A percentile compares a stretch with the other conserved stretches of the same genome.
phyloP scores from a whole-genome alignment of 2,797 vertebrate species.

The Atherinosoma microstoma region DNA sequence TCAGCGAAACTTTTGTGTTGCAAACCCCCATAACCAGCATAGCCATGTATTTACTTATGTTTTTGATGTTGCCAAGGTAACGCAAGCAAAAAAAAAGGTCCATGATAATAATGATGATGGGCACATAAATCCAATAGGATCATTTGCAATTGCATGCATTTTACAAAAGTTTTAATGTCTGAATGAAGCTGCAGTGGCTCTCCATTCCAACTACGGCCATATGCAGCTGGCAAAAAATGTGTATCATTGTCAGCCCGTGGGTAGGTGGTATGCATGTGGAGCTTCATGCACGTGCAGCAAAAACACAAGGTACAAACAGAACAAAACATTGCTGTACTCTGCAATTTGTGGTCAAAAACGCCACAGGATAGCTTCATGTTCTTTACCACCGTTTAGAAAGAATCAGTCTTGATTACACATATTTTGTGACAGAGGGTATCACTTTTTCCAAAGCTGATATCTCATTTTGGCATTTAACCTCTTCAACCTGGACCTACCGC shows the following conservation, averaged over 20 bases:
- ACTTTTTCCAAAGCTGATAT: constrained; percentile 33
- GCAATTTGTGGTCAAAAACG: constrained; percentile 54
- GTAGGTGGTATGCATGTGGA: constrained; percentile 47
- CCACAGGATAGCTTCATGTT: constrained; percentile 29
- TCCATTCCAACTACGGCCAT: constrained; percentile 1
- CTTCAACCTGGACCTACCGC: constrained; percentile 31
- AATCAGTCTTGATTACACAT: constrained; percentile 42
- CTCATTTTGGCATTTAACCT: constrained; percentile 39
- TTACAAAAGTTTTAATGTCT: neutral
- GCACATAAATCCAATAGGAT: neutral
- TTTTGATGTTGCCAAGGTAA: neutral
- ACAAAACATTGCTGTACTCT: constrained; percentile 32
- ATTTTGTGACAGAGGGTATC: constrained; percentile 33
- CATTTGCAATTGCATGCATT: neutral
- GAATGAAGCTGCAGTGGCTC: neutral
- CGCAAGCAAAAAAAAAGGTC: neutral
- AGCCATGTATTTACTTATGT: constrained; percentile 2
- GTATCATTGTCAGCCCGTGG: constrained; percentile 17
- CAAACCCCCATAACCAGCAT: constrained; percentile 1
- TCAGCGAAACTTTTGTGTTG: neutral
- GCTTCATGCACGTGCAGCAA: constrained; percentile 25
- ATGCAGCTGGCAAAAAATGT: constrained; percentile 7
- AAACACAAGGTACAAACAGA: constrained; percentile 47
- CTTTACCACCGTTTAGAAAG: constrained; percentile 41
- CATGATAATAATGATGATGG: neutral